Base-by-base conservation (phyloP, 2,888 invertebrate genomes). In the Dione vanillae region DNA sequence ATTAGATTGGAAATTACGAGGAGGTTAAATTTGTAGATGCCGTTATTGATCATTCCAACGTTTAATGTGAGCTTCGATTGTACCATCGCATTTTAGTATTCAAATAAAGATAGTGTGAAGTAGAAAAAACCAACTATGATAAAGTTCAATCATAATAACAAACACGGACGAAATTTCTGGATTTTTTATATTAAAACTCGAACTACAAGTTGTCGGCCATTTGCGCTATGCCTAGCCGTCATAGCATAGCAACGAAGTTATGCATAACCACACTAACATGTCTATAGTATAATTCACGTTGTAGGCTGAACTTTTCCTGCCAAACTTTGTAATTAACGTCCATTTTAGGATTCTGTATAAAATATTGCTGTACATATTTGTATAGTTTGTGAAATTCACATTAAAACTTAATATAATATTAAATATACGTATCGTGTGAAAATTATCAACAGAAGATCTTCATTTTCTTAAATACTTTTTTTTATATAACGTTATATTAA, bases 311-410 rank as follows among this genome's bases (percentile, higher is more conserved):
- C 83, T 87, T 82, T 75, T 79, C 78, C 78, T 79, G 82, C 79
- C 79, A 77, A 88, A 88, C 84, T 89, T 89, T 83, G 79, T 88
- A 89, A 89, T 88, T 82, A 87, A 89, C 85, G 83, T 76, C 80
- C 80, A 80, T 86, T 89, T 86, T 86, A 86, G 86, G 85, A 86
- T 85, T 85, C 82, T 79, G 79, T 80, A 77, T 80, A 77, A 83
- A 45, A 47, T 19, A 37, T 35, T n/a, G 16, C 16, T 2, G 19
- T 47, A 10, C 3, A n/a, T 10, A 11, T 40, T 59, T 43, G 41
- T 59, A 59, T 43, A 41, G 20, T 59, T 40, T 19, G 2, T 16
- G 8, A 49, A 49, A 49, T 10, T 47, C 9, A 16, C 10, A 47
- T 27, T 27, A 27, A 27, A 27, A 27, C 5, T 5, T 27, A 3